phyloP scores from a whole-genome alignment of 2,888 invertebrate genomes.

The Platycnemis pennipes region DNA sequence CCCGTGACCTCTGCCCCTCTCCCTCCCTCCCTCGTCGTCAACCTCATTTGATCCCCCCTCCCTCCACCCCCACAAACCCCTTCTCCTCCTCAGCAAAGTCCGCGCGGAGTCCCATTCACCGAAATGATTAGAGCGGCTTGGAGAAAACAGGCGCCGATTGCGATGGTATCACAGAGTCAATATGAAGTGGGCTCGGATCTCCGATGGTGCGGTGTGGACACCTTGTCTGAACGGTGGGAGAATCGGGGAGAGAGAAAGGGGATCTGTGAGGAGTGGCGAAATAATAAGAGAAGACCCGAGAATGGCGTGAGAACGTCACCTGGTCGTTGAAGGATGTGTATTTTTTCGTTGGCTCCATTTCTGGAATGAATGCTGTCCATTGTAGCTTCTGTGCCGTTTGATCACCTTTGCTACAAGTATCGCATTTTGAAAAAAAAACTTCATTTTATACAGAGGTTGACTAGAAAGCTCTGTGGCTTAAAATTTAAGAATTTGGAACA shows the following conservation, averaged over 20 bases:
- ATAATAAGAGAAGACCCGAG: not conserved
- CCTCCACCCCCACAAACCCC: too few relatives aligned
- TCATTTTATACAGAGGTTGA: too few relatives aligned
- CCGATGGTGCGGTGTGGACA: not conserved
- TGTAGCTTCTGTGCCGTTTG: too few relatives aligned
- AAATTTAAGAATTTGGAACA: too few relatives aligned
- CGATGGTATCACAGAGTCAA: conserved; percentile 43
- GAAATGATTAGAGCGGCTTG: conserved; percentile 44
- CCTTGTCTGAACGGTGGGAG: not conserved
- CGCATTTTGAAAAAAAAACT: too few relatives aligned
- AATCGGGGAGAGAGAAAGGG: not conserved
- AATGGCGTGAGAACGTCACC: not conserved
- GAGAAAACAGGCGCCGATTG: conserved; percentile 53
- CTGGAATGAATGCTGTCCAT: too few relatives aligned
- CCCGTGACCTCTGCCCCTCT: not conserved
- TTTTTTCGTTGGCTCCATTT: too few relatives aligned
- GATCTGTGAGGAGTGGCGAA: not conserved
- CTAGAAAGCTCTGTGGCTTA: too few relatives aligned
- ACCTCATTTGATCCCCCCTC: not conserved
- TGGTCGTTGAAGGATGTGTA: not conserved
- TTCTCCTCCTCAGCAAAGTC: too few relatives aligned
- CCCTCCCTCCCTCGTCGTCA: not conserved
- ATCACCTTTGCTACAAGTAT: too few relatives aligned
- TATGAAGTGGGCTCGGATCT: not conserved
- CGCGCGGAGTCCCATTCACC: not conserved